phyloP scores from a whole-genome alignment of 2,113 vertebrate genomes.

The Tilapia sparmanii region DNA sequence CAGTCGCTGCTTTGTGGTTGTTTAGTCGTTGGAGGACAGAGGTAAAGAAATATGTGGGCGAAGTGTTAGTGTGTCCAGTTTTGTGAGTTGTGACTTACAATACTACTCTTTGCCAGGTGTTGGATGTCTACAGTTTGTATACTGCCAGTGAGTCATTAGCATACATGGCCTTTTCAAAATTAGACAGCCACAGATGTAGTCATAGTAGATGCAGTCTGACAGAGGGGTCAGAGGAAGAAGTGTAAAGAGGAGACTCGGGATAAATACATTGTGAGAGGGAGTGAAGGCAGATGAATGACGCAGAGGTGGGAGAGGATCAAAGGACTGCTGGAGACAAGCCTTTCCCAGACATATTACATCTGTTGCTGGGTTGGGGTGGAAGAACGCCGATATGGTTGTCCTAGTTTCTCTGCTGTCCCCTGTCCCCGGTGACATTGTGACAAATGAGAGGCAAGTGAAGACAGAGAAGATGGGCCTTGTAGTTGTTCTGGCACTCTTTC shows the following conservation, averaged over 20 bases:
- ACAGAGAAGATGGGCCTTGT: neutral
- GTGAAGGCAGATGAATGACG: neutral
- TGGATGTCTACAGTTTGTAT: neutral
- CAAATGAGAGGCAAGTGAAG: neutral
- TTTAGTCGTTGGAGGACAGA: neutral
- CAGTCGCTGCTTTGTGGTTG: neutral
- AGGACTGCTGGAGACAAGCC: neutral
- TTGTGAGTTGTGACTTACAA: neutral
- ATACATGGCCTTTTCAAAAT: neutral
- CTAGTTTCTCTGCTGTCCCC: neutral
- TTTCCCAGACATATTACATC: neutral
- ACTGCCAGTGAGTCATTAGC: neutral
- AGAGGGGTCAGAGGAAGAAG: neutral
- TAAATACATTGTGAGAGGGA: neutral
- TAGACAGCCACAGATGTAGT: neutral
- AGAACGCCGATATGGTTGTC: neutral
- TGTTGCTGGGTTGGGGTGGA: conserved; percentile 1
- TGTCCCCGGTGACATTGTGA: neutral
- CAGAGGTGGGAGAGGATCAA: neutral
- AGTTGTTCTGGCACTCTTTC: neutral
- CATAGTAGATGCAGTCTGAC: neutral
- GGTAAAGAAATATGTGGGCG: neutral
- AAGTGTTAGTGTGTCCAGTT: neutral
- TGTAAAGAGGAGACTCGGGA: neutral
- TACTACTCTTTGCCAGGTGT: neutral